Evolutionary conservation across 2,113 vertebrate genomes (phyloP).

Genomic region (Grammomys dolichurus): DNA sequence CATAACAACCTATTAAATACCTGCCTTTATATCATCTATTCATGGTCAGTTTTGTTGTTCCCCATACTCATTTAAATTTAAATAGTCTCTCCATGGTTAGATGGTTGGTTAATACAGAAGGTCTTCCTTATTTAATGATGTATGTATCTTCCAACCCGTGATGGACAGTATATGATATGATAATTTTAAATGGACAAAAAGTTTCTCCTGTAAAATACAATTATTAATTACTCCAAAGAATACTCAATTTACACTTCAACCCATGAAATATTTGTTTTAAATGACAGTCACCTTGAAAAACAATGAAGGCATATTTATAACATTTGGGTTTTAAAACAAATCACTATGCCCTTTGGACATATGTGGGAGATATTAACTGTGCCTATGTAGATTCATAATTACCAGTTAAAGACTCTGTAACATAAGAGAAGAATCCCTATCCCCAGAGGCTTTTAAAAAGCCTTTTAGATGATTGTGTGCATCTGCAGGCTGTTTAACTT

Average conservation of each 20-base stretch:
- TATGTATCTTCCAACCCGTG: background rate
- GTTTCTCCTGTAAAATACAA: background rate
- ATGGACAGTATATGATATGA: background rate
- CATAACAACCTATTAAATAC: background rate
- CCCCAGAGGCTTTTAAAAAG: constrained; percentile 53
- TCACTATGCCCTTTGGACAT: background rate
- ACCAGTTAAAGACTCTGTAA: background rate
- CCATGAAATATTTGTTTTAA: constrained; percentile 1
- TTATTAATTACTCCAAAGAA: background rate
- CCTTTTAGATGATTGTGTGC: constrained; percentile 19
- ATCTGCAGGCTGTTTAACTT: constrained; percentile 64
- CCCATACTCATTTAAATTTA: background rate
- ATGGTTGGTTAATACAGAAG: background rate
- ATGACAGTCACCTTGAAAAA: background rate
- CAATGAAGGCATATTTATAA: background rate
- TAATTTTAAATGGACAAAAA: background rate
- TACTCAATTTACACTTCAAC: background rate
- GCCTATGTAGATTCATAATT: background rate
- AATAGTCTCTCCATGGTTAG: background rate
- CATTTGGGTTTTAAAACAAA: background rate
- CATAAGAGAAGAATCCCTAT: background rate
- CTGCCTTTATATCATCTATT: background rate
- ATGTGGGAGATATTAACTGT: background rate
- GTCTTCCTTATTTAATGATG: background rate
- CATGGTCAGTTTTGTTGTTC: background rate